These are phyloP conservation scores for Apistogramma diplotaenia DNA, from an alignment of 2,113 vertebrate species.

Conservation along the genomic window DNA sequence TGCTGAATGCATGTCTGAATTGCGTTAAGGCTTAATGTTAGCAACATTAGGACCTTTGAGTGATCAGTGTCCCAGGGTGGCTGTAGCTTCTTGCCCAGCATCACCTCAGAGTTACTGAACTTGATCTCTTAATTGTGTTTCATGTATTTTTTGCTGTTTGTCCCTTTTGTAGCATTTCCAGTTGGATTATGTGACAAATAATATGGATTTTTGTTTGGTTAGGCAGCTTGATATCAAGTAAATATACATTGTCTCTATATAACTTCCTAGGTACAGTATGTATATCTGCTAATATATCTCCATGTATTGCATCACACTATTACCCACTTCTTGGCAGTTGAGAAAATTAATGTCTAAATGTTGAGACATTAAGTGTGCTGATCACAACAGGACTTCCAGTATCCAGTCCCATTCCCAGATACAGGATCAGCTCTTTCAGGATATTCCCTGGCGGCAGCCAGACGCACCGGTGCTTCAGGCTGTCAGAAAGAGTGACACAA, in stretches of 20 bases:
- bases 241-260: background rate
- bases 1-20: background rate
- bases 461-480: conserved; percentile 2
- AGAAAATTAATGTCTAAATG: background rate
- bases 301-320: background rate
- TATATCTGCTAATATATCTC: background rate
- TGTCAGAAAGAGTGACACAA: conserved; percentile 38
- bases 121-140: background rate
- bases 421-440: background rate
- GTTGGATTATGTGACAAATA: background rate
- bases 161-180: background rate
- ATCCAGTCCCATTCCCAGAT: background rate
- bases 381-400: background rate
- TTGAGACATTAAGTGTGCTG: background rate
- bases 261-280: background rate
- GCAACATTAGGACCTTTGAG: background rate
- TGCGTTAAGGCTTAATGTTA: background rate
- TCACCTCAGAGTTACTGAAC: background rate
- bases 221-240: background rate
- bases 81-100: background rate
- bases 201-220: background rate
- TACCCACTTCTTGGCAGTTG: background rate
- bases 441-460: background rate
- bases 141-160: background rate
- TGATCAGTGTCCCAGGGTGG: background rate